A percentile compares a stretch with the other conserved stretches of the same genome.
These are phyloP conservation scores for Drosophila mayri DNA, from an alignment of 1,140 invertebrate species.

Conservation along the genomic window DNA sequence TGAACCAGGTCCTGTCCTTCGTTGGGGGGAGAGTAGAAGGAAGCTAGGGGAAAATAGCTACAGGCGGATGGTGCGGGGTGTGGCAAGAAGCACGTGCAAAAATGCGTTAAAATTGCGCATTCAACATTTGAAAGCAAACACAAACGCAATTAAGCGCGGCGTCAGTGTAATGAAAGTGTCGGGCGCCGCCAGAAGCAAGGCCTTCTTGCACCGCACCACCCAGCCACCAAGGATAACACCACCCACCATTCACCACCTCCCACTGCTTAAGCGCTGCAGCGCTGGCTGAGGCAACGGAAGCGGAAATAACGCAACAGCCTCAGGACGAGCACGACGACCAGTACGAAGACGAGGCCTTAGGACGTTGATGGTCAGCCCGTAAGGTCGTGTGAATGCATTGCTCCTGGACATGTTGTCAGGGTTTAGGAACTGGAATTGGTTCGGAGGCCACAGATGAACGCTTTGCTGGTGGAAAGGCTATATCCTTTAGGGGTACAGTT, in stretches of 20 bases:
- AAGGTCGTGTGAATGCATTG: conserved; percentile 62
- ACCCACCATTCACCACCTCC: conserved; percentile 10
- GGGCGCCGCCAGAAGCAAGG: conserved; percentile 3
- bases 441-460: neutral
- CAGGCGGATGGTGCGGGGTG: conserved; percentile 1
- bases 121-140: conserved; percentile 72
- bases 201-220: conserved; percentile 19
- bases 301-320: conserved; percentile 76
- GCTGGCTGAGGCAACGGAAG: conserved; percentile 61
- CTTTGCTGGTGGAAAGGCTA: neutral
- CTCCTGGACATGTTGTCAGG: conserved; percentile 9
- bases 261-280: conserved; percentile 57
- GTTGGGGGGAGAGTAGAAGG: neutral
- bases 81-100: conserved; percentile 71
- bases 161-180: conserved; percentile 70
- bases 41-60: conserved; percentile 4
- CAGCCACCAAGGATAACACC: conserved; percentile 7
- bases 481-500: neutral
- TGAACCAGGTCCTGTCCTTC: conserved; percentile 29
- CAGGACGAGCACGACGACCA: conserved; percentile 22
- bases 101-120: conserved; percentile 75
- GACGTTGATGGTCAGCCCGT: conserved; percentile 57
- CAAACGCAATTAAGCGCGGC: conserved; percentile 81
- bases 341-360: conserved; percentile 27
- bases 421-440: conserved; percentile 8